Evolutionary conservation across 1,140 invertebrate genomes (phyloP).

Genomic region (Heliconius hewitsoni): DNA sequence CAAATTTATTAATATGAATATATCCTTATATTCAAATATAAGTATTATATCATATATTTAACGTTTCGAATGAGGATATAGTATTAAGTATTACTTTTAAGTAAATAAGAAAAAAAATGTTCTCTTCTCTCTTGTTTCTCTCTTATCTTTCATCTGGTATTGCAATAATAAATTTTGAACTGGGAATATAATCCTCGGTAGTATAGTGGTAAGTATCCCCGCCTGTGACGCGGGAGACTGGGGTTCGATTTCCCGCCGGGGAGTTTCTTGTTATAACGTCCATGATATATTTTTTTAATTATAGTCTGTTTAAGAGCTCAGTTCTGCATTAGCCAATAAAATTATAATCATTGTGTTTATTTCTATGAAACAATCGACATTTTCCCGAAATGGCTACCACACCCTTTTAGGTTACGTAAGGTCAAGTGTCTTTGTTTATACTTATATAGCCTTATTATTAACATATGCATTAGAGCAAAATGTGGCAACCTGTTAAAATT

Average conservation of each 20-base stretch:
- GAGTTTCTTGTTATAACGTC: slow-evolving; percentile 4
- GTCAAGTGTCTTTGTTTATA: slow-evolving; percentile 33
- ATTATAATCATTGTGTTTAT: background rate
- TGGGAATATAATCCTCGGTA: background rate
- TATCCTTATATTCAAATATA: too few relatives aligned
- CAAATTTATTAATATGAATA: too few relatives aligned
- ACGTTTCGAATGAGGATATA: too few relatives aligned
- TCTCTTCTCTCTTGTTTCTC: too few relatives aligned
- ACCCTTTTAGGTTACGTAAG: slow-evolving; percentile 25
- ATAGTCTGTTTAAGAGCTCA: background rate
- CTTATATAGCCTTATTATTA: slow-evolving; percentile 10
- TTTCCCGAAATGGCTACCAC: slow-evolving; percentile 24
- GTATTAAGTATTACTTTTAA: too few relatives aligned
- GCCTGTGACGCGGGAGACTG: slow-evolving; percentile 55
- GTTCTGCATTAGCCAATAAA: background rate
- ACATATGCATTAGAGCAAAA: slow-evolving; percentile 5
- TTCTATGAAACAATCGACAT: slow-evolving; percentile 23
- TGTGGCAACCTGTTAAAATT: background rate
- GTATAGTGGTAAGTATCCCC: slow-evolving; percentile 47
- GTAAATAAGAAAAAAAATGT: too few relatives aligned
- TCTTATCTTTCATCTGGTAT: too few relatives aligned
- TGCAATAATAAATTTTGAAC: too few relatives aligned
- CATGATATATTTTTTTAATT: background rate
- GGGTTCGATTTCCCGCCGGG: slow-evolving; percentile 50
- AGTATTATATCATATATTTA: too few relatives aligned